These are phyloP conservation scores for Phrynocephalus vlangalii DNA, from an alignment of 2,797 vertebrate species.

Conservation along the genomic window DNA sequence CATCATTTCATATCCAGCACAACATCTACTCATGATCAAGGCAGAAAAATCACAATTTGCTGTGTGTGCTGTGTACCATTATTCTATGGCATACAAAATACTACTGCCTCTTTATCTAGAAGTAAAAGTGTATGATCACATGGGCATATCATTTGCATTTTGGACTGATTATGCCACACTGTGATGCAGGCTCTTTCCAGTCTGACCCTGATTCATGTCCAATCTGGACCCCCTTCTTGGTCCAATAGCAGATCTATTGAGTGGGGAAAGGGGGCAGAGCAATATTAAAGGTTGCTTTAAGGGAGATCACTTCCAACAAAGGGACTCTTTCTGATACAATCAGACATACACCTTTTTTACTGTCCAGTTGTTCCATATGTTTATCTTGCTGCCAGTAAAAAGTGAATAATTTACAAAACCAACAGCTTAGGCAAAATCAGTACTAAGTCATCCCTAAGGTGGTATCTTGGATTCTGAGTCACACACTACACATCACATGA, in stretches of 20 bases:
- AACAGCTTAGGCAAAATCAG: background rate
- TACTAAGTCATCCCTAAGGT: background rate
- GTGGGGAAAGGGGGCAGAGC: no score
- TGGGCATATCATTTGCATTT: no score
- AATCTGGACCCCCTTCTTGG: no score
- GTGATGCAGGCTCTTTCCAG: no score
- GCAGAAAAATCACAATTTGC: background rate
- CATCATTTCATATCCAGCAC: background rate
- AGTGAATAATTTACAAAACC: background rate
- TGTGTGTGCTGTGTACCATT: background rate
- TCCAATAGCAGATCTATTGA: no score
- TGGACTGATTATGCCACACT: background rate
- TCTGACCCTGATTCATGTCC: no score
- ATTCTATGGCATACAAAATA: background rate
- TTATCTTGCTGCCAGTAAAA: background rate
- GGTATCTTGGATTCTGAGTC: background rate
- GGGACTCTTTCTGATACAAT: no score
- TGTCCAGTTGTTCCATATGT: no score
- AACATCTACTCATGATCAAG: background rate
- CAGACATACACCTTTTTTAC: no score
- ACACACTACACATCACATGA: no score
- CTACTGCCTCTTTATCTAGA: background rate
- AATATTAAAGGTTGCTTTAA: no score
- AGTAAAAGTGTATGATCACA: background rate
- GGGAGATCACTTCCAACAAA: no score